Conservation (phyloP, 2,888 invertebrate species). For the Hyposoter didymator region DNA sequence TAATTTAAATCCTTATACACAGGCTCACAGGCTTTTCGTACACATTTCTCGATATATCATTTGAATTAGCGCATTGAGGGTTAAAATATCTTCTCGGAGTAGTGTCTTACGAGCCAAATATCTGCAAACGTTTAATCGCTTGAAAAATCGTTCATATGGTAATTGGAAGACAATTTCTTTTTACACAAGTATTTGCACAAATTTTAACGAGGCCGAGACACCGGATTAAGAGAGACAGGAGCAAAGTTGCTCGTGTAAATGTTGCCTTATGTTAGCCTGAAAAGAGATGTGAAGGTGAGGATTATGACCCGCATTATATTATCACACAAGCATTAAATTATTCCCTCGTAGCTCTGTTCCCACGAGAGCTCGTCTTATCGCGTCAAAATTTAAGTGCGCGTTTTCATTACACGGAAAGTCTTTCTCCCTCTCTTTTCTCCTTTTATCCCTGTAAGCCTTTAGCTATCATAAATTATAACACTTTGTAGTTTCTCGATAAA, state of each 20-base stretch:
- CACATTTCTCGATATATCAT: background rate
- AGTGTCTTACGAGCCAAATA: too few relatives aligned
- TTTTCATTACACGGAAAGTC: slow-evolving; percentile 16
- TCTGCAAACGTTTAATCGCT: background rate
- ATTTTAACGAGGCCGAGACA: slow-evolving; percentile 16
- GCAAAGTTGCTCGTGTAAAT: slow-evolving; percentile 53
- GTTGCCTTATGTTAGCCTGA: slow-evolving; percentile 49
- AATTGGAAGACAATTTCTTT: background rate
- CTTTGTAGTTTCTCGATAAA: slow-evolving; percentile 28
- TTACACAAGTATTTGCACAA: background rate
- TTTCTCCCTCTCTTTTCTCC: background rate
- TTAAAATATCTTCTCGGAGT: background rate
- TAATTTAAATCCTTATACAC: background rate
- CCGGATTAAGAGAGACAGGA: slow-evolving; percentile 43
- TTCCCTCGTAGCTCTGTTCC: slow-evolving; percentile 2
- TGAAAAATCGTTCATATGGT: background rate
- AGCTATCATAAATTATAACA: slow-evolving; percentile 53
- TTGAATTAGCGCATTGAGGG: background rate
- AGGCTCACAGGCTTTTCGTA: too few relatives aligned
- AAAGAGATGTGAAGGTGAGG: slow-evolving; percentile 34
- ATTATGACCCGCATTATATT: slow-evolving; percentile 43
- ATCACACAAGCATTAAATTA: slow-evolving; percentile 41
- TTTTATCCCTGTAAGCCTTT: slow-evolving; percentile 30
- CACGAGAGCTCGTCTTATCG: slow-evolving; percentile 18
- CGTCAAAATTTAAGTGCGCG: slow-evolving; percentile 53